Evolutionary conservation across 2,797 vertebrate genomes (phyloP), one percentile per base, ranked within the genome.

Genomic region (Molossus molossus): DNA sequence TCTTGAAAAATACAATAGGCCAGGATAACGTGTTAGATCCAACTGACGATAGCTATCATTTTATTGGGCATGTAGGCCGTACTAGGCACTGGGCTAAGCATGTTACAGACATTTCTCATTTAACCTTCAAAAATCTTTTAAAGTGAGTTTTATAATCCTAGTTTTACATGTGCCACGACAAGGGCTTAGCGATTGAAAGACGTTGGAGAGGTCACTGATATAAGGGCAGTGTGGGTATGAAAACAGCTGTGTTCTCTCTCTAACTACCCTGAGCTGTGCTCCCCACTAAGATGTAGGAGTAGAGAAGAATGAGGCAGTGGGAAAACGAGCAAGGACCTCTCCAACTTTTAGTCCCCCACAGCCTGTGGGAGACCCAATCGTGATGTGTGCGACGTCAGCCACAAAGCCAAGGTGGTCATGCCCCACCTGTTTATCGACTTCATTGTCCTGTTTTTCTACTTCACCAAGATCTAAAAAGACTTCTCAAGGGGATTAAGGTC

Each of bases 41-140:
- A 5, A 17, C 8, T 65, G 40, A 69, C 1, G 1, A 53, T 72
- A 57, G 27, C 58, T 48, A 45, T 37, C 87, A 25, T 65, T 65
- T 75, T 75, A 25, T 65, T 25, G 45, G 55, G 67, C n/a, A 58
- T 48, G 45, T 60, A 50, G 70, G 87, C 57, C 50, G 60, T 10
- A 37, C 17, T 70, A 33, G 73, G 37, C 37, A 72, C 37, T 10
- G 40, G 33, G 15, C 67, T 67, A 65, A 82, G 65, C 65, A 82
- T 76, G 58, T 88, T 67, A 77, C 27, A 79, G 65, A 67, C 1
- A 2, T 50, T 96, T 90, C 57, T 94, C 64, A 57, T 60, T 79
- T 90, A 90, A 90, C 55, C 57, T 96, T 89, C 33, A 21, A 37
- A 90, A 75, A 69, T 15, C 83, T 60, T 58, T 50, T 29, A 37